phyloP scores from a whole-genome alignment of 2,888 invertebrate genomes.

The Drosophila stalkeri region DNA sequence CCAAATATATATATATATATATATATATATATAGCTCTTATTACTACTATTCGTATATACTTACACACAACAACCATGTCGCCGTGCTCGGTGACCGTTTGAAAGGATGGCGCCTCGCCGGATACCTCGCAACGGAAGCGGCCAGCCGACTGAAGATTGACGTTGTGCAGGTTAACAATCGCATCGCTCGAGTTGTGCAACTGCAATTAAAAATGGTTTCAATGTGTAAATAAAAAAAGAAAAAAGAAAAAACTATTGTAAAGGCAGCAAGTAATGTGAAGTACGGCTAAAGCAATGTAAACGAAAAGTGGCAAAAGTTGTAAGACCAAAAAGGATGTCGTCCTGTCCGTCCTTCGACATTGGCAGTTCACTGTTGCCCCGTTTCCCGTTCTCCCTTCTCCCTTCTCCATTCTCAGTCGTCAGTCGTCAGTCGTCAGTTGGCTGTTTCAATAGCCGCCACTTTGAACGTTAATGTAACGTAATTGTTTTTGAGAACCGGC shows the following conservation, averaged over 20 bases:
- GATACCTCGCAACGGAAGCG: constrained; percentile 90
- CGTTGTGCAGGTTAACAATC: constrained; percentile 88
- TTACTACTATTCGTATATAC: constrained; percentile 83
- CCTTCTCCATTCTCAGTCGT: too few species aligned
- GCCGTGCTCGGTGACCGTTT: constrained; percentile 89
- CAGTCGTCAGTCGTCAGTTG: constrained; percentile 37
- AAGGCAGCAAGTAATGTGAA: background rate
- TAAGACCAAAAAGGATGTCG: constrained; percentile 39
- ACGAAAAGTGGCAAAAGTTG: constrained; percentile 60
- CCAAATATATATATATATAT: constrained; percentile 9
- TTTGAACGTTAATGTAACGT: constrained; percentile 73
- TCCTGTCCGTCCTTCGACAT: constrained; percentile 21
- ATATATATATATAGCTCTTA: background rate
- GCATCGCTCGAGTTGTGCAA: constrained; percentile 89
- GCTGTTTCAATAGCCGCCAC: constrained; percentile 61
- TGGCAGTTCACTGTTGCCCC: constrained; percentile 36
- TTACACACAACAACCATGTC: constrained; percentile 90
- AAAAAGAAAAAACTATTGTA: constrained; percentile 31
- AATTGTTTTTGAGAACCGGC: constrained; percentile 71
- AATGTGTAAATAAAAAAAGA: constrained; percentile 55
- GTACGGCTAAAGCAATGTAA: constrained; percentile 30
- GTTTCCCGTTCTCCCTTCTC: constrained; percentile 34
- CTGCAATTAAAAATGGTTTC: constrained; percentile 85
- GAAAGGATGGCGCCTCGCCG: constrained; percentile 90
- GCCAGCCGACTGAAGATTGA: constrained; percentile 88